Evolutionary conservation across 2,888 invertebrate species (phyloP), one percentile per base, ranked within the genome.

Genomic region (Carterocephalus palaemon): DNA sequence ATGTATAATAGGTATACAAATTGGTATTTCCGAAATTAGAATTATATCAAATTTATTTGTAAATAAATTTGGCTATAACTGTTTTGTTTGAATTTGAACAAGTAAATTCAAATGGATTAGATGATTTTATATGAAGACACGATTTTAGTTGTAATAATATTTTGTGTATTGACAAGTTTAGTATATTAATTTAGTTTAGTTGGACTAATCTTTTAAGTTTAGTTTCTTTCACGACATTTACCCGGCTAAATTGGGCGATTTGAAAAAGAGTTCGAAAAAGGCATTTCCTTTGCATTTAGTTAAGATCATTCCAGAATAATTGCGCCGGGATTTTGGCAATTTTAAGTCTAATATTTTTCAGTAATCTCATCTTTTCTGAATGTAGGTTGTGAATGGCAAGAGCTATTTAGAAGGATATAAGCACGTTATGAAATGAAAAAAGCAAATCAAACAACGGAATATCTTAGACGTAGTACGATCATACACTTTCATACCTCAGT

Each of bases 261-360:
- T 36, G 26, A 39, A 49, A 43, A 47, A 47, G 4, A 29, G 12
- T 17, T 10, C 4, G n/a, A 1, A 13, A 8, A 20, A 46, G 37
- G 55, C 51, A 55, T 57, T 59, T 54, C 24, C 19, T 58, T 54
- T 61, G 67, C 66, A 70, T 73, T 77, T 74, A 72, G 60, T 46
- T 47, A 60, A 47, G 51, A 66, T 59, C 74, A 75, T 76, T 75
- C 75, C 74, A 74, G 9, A 19, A 9, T 7, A 4, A 10, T 16
- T 48, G 56, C 47, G 78, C 77, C 79, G 81, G 82, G 80, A 68
- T 47, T 55, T 70, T 70, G 72, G 81, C 75, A 76, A 75, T 75
- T 63, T 62, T 61, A 55, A 40, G 48, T 39, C 24, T 40, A 16
- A 48, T 42, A 52, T 59, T 61, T 56, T 55, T 51, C 62, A 68